Percentiles rank a stretch among this genome's conserved stretches.
These are phyloP conservation scores for Baryphthengus martii DNA, from an alignment of 2,113 vertebrate genomes.

Conservation along the genomic window DNA sequence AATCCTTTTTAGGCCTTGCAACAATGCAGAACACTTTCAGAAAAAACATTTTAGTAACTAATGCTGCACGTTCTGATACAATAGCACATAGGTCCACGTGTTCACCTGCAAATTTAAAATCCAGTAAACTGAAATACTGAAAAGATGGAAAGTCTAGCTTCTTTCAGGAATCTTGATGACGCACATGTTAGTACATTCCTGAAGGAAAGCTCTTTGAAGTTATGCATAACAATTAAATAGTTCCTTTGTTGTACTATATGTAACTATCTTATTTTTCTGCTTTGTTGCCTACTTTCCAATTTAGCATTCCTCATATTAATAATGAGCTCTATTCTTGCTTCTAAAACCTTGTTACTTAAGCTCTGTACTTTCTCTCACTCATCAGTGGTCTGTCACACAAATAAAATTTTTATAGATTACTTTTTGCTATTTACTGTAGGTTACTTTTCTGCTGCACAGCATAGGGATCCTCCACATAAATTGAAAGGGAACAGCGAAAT, in stretches of 20 bases:
- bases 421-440: no score
- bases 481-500: background rate
- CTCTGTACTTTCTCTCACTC: background rate
- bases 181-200: background rate
- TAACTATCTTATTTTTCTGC: background rate
- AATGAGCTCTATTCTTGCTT: background rate
- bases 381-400: background rate
- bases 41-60: background rate
- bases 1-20: background rate
- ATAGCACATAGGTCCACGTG: fast-evolving
- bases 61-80: background rate
- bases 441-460: background rate
- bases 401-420: background rate
- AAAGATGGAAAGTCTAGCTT: background rate
- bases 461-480: background rate
- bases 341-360: background rate
- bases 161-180: background rate
- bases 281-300: background rate
- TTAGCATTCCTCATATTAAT: background rate
- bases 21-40: background rate
- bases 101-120: background rate
- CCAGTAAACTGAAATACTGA: background rate
- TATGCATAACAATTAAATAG: background rate
- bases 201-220: background rate
- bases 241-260: background rate